A percentile compares a stretch with the other conserved stretches of the same genome.
phyloP scores from a whole-genome alignment of 2,888 invertebrate genomes.

The Stomorhina lunata region DNA sequence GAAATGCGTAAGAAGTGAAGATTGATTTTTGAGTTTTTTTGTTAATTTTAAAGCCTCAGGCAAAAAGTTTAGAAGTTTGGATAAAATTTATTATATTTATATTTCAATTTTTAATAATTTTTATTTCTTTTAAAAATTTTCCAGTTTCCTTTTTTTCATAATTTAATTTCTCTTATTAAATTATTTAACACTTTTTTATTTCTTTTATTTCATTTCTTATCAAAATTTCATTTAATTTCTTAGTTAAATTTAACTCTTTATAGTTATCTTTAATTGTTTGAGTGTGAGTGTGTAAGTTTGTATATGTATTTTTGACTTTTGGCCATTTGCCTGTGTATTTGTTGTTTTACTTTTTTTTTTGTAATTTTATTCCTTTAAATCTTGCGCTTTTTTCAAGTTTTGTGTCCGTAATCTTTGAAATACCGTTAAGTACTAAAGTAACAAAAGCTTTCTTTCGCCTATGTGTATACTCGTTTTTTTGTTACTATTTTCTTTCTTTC shows the following conservation, averaged over 20 bases:
- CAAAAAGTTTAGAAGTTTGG: too few relatives aligned
- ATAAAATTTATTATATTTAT: neutral
- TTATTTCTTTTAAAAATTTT: neutral
- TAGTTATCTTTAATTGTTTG: neutral
- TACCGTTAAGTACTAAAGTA: slow-evolving; percentile 74
- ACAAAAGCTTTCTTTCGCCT: slow-evolving; percentile 41
- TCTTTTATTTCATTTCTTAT: neutral
- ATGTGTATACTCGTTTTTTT: slow-evolving; percentile 52
- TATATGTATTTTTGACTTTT: slow-evolving; percentile 23
- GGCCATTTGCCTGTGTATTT: slow-evolving; percentile 3
- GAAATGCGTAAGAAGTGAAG: slow-evolving; percentile 13
- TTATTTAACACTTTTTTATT: slow-evolving; percentile 1
- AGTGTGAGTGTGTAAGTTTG: slow-evolving; percentile 37
- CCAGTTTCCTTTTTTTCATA: neutral
- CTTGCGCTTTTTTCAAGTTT: slow-evolving; percentile 27
- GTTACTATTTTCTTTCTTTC: slow-evolving; percentile 4
- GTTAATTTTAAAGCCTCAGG: neutral
- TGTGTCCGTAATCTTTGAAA: slow-evolving; percentile 72
- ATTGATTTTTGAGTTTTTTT: slow-evolving; percentile 33
- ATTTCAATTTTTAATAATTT: slow-evolving; percentile 1
- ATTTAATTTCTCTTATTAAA: slow-evolving; percentile 3
- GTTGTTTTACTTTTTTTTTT: slow-evolving; percentile 27
- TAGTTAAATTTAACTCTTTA: neutral
- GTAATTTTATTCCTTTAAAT: slow-evolving; percentile 61
- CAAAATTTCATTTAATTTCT: neutral